These are phyloP conservation scores for Elanoides forficatus DNA, from an alignment of 2,113 vertebrate genomes.

Conservation along the genomic window DNA sequence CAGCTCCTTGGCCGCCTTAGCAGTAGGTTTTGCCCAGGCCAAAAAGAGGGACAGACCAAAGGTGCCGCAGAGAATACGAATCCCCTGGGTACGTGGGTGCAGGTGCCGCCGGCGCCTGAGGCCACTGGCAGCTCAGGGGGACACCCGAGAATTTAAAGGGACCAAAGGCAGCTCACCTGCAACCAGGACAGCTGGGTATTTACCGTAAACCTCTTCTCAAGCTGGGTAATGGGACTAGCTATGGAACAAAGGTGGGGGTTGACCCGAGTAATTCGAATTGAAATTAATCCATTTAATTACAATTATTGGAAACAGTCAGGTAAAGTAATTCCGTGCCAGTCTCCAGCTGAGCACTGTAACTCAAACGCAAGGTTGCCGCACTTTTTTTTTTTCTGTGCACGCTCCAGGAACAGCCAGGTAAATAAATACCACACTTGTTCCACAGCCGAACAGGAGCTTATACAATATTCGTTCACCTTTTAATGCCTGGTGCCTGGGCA, in stretches of 20 bases:
- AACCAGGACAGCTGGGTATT: accelerated
- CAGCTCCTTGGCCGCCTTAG: neutral
- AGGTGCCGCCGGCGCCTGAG: accelerated
- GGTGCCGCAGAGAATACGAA: accelerated
- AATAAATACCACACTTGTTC: neutral
- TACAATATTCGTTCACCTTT: neutral
- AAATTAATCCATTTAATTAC: neutral
- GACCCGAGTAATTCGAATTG: neutral
- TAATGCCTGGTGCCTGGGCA: neutral
- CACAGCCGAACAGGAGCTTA: neutral
- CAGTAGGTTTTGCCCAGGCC: accelerated
- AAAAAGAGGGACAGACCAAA: neutral
- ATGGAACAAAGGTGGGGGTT: neutral
- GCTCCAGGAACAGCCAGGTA: neutral
- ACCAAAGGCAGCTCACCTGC: neutral
- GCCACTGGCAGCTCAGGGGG: neutral
- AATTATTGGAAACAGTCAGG: neutral
- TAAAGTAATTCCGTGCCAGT: accelerated
- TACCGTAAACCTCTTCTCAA: neutral
- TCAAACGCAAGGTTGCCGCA: neutral
- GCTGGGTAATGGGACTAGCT: neutral
- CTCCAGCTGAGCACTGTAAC: neutral
- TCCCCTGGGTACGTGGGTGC: neutral
- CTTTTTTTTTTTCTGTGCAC: neutral
- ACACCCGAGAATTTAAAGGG: too few relatives aligned